Percentiles rank a stretch among this genome's conserved stretches.
Conservation (phyloP, 2,888 invertebrate genomes). For the Frankliniella fusca region DNA sequence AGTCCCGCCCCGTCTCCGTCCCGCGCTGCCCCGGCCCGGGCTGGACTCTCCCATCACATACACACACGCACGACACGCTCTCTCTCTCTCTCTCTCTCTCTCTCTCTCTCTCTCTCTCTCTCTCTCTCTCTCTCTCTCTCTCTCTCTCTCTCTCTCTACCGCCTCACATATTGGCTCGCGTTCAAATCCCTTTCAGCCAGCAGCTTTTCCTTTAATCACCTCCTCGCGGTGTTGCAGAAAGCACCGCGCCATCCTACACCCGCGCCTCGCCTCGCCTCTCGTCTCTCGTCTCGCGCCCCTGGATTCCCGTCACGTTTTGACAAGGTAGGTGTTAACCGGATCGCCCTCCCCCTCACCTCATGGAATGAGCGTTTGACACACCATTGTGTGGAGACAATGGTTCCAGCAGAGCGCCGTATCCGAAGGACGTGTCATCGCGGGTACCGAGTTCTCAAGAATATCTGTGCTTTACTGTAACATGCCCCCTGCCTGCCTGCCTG, state of each 20-base stretch:
- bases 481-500: neutral
- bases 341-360: neutral
- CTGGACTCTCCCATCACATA: no score
- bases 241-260: no score
- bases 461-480: neutral
- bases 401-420: neutral
- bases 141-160: neutral
- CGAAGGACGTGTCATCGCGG: neutral
- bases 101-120: no score
- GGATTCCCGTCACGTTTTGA: neutral
- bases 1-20: no score
- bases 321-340: conserved; percentile 15
- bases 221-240: no score
- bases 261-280: no score
- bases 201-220: no score
- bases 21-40: no score
- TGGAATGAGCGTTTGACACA: neutral
- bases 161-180: neutral
- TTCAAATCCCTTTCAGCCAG: no score
- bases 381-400: conserved; percentile 14
- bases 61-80: no score
- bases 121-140: no score
- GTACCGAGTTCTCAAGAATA: no score
- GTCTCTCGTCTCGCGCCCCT: neutral
- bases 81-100: neutral